Base-by-base conservation (phyloP, 2,888 invertebrate species). In the Mantis religiosa region DNA sequence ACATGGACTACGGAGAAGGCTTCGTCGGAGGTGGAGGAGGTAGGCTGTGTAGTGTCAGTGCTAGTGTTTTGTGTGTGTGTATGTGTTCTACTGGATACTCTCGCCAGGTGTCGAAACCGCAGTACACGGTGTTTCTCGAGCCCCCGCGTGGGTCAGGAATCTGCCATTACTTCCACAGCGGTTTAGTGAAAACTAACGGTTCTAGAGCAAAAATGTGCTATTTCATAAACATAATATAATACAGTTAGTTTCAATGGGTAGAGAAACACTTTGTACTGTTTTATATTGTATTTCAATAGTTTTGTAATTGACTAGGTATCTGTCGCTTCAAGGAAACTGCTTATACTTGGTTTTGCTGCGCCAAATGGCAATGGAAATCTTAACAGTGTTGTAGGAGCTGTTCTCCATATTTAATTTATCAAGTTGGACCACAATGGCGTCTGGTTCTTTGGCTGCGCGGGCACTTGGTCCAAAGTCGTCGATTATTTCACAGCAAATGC, bases 1-100 rank as follows among this genome's bases (percentile, higher is more conserved):
- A 88, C 88, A 88, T 88, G 88, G 87, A 71, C 87, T 86, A 71
- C 86, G 54, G 85, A 20, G 85, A 27, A n/a, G 86, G 28, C 81
- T 87, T 54, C 87, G 87, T 28, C 34, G 87, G 34, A 34, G 82
- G 82, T 82, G 87, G 82, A 34, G 82, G 82, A 87, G 87, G 87
- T 87, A 87, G 82, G 86, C 15, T 47, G 47, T 85, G 54, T 54
- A 47, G 41, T 85, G 47, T 86, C 47, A 71, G 28, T 71, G 54
- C 54, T 71, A 25, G 54, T 71, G 54, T 15, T 71, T 25, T 71
- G 54, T 71, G 54, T 71, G 20, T 71, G 54, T 54, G 54, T 54
- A 3, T 54, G 54, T 71, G 54, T 71, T 20, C 54, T 20, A 71
- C 54, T 71, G 54, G 54, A 71, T 71, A 14, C 20, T 20, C 54